Conservation (phyloP, 2,797 vertebrate species). For the Siniperca obscura region DNA sequence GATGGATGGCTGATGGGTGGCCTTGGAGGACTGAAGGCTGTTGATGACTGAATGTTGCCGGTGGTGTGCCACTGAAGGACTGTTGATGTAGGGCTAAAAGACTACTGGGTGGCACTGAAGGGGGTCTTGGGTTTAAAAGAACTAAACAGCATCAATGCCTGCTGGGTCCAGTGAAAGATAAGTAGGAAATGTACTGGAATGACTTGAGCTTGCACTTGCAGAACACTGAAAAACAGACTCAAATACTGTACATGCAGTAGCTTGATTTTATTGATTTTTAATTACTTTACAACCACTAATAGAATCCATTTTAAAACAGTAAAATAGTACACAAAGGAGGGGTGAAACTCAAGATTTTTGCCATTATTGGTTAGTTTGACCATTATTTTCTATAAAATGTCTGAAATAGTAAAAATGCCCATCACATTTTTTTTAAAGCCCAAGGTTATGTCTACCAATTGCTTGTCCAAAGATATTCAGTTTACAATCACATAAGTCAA, state of each 20-base stretch:
- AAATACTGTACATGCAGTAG: not conserved
- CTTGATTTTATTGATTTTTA: not conserved
- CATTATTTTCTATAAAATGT: not conserved
- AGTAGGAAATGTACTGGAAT: not conserved
- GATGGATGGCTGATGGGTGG: constrained; percentile 37
- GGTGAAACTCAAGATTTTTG: not conserved
- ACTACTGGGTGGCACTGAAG: not conserved
- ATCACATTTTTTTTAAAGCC: not conserved
- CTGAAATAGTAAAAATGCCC: not conserved
- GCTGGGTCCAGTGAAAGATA: not conserved
- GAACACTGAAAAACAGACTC: not conserved
- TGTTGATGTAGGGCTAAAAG: not conserved
- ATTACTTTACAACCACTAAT: not conserved
- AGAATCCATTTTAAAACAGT: not conserved
- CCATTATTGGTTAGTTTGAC: not conserved
- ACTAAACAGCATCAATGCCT: not conserved
- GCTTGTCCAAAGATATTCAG: not conserved
- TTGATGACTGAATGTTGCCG: constrained; percentile 31
- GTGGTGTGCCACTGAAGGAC: constrained; percentile 15
- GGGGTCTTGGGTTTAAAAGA: not conserved
- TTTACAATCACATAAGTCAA: not conserved
- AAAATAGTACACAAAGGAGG: not conserved
- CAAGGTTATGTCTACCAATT: not conserved
- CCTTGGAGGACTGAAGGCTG: constrained; percentile 32
- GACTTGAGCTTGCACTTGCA: not conserved